Evolutionary conservation across 2,888 invertebrate species (phyloP), one percentile per base, ranked within the genome.

Genomic region (Tenthredo livida): DNA sequence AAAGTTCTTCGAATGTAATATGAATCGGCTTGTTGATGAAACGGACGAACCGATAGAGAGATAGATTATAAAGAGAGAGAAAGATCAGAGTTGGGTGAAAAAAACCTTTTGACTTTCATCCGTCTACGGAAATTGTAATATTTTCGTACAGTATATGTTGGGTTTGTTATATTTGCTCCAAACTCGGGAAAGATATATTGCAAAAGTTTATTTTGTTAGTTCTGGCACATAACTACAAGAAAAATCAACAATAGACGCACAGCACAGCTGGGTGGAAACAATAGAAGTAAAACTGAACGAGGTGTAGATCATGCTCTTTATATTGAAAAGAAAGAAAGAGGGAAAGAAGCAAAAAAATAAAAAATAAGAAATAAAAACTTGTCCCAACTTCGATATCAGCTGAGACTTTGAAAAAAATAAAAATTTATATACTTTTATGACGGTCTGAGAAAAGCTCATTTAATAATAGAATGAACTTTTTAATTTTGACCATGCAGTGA

Each of bases 121-220:
- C 12, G 58, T 78, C 54, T 15, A 78, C 78, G 33, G 78, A 58
- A 78, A 58, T 78, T 78, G 50, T 37, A 78, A 54, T 78, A 78
- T 78, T 78, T 78, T 78, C 58, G 58, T 78, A 33, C n/a, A 78
- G 6, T 37, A 37, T 37, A 37, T 15, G 29, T 54, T 7, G 17
- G 33, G 50, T 54, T 50, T n/a, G 33, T 50, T 78, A 78, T 78
- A 78, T 78, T 78, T 78, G 33, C 58, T 37, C n/a, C 33, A n/a
- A 78, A n/a, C 25, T 67, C 67, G 54, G 10, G 21, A 54, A 78
- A 78, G 50, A 54, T 78, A 78, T 78, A 78, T 78, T 78, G 78
- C 54, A n/a, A 78, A 78, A 54, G 29, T 78, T 78, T 58, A 54
- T 54, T 78, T 37, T 78, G 58, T 78, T 37, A 78, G 33, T 33